Conservation (phyloP, 1,140 invertebrate genomes). For the Magallana angulata region DNA sequence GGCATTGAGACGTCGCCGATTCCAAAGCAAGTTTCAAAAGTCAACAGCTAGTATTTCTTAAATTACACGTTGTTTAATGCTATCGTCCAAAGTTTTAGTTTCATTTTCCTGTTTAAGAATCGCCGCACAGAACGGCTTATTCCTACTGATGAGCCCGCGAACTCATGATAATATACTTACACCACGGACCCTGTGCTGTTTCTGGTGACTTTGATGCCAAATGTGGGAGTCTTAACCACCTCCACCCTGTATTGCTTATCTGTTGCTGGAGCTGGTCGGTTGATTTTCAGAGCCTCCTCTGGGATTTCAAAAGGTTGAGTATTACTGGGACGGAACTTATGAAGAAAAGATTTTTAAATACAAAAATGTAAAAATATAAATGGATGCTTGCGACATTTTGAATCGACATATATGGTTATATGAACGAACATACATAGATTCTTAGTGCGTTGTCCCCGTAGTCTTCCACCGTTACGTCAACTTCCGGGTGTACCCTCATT, state of each 20-base stretch:
- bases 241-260: constrained; percentile 55
- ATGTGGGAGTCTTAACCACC: constrained; percentile 48
- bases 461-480: constrained; percentile 55
- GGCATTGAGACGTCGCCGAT: too few species aligned
- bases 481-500: constrained; percentile 25
- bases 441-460: constrained; percentile 56
- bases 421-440: constrained; percentile 52
- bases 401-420: too few species aligned
- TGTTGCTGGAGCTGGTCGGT: constrained; percentile 22
- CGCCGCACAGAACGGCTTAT: too few species aligned
- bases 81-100: too few species aligned
- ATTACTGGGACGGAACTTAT: constrained; percentile 41
- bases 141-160: too few species aligned
- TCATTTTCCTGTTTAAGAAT: too few species aligned
- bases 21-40: too few species aligned
- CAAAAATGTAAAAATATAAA: too few species aligned
- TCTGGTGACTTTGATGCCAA: constrained; percentile 58
- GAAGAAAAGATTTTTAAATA: not conserved
- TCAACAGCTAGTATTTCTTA: too few species aligned
- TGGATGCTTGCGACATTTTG: too few species aligned
- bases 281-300: constrained; percentile 57
- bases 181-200: constrained; percentile 47
- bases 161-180: constrained; percentile 40
- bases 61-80: too few species aligned
- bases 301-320: constrained; percentile 59